phyloP scores from a whole-genome alignment of 92 coral and sea anemone genomes.

The Blastomussa wellsi region DNA sequence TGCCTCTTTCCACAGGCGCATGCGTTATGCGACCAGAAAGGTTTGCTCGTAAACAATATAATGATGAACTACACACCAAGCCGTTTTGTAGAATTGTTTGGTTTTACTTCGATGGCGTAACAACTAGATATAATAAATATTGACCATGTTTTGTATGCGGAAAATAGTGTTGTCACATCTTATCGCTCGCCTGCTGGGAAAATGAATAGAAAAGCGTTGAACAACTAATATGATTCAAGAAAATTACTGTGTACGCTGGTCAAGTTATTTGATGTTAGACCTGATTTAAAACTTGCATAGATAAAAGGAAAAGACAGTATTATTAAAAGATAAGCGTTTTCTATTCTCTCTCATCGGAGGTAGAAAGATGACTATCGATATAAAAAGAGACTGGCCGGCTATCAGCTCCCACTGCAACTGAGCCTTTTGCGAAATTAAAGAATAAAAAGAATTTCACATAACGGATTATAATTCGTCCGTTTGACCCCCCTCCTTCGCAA shows the following conservation, averaged over 20 bases:
- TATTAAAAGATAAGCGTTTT: conserved; percentile 48
- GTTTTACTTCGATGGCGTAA: conserved; percentile 18
- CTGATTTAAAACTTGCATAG: conserved; percentile 36
- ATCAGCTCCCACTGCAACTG: background rate
- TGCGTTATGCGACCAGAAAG: background rate
- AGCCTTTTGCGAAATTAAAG: background rate
- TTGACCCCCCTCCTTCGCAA: conserved; percentile 26
- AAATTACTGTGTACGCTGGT: conserved; percentile 31
- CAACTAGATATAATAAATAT: conserved; percentile 20
- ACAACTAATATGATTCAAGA: conserved; percentile 28
- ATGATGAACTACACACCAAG: background rate
- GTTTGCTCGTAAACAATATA: conserved; percentile 6
- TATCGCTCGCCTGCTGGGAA: conserved; percentile 49
- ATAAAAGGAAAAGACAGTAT: conserved; percentile 35
- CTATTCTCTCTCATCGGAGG: conserved; percentile 34
- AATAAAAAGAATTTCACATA: background rate
- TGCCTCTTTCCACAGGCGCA: background rate
- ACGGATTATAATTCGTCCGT: background rate
- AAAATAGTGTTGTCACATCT: conserved; percentile 34
- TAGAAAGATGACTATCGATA: conserved; percentile 17
- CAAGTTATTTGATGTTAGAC: conserved; percentile 41
- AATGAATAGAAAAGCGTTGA: conserved; percentile 39
- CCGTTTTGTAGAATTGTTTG: conserved; percentile 18
- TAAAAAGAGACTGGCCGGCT: background rate
- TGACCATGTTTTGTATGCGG: conserved; percentile 38